Conservation (phyloP, 2,797 vertebrate species). For the Aldrovandia affinis region DNA sequence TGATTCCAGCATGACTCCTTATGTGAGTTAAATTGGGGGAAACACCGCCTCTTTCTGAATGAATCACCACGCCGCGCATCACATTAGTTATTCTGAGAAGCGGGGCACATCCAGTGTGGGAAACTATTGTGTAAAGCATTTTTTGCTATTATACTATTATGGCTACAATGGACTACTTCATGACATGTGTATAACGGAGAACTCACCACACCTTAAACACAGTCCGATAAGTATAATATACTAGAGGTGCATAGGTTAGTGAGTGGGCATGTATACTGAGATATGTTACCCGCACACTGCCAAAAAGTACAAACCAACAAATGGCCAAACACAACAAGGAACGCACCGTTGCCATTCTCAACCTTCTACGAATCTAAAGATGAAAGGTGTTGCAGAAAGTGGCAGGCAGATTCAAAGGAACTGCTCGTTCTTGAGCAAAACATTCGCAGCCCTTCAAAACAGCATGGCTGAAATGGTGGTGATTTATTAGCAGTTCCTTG, state of each 20-base stretch:
- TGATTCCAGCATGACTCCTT: not conserved
- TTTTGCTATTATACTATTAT: no score
- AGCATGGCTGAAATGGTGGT: no score
- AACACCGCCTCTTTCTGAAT: not conserved
- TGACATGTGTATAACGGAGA: no score
- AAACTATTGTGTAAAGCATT: not conserved
- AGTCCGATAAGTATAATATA: no score
- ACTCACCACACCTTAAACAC: no score
- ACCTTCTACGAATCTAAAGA: not conserved
- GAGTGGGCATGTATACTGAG: no score
- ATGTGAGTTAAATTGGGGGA: not conserved
- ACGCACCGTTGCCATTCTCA: not conserved
- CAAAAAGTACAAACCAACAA: no score
- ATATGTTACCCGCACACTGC: no score
- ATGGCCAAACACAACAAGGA: not conserved
- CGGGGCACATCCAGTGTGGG: not conserved
- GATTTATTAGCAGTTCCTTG: no score
- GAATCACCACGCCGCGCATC: not conserved
- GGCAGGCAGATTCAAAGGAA: not conserved
- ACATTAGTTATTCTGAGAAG: not conserved
- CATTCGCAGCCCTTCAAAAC: not conserved
- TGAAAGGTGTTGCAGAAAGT: not conserved
- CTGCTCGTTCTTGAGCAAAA: not conserved
- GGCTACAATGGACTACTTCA: no score
- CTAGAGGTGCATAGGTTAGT: no score